phyloP scores from a whole-genome alignment of 2,888 invertebrate species.

The Alloscopus bannaensis region DNA sequence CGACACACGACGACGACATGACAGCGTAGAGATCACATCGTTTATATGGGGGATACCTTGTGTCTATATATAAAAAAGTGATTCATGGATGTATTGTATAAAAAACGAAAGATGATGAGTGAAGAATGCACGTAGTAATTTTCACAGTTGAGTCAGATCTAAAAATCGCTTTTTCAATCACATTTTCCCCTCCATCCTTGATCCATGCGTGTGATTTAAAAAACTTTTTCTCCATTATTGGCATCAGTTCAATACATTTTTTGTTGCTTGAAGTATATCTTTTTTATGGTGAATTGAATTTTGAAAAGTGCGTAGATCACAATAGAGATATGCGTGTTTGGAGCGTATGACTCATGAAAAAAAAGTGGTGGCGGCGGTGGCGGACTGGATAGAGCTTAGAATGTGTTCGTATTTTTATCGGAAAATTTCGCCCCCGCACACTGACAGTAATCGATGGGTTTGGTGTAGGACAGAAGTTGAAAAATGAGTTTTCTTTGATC shows the following conservation, averaged over 20 bases:
- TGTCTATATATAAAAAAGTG: conserved; percentile 34
- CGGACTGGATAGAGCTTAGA: conserved; percentile 16
- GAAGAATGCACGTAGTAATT: conserved; percentile 15
- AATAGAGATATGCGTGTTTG: conserved; percentile 14
- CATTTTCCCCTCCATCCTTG: neutral
- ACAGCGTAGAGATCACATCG: neutral
- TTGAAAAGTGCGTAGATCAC: no score
- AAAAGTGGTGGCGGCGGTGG: neutral
- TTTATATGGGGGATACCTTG: neutral
- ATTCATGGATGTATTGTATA: conserved; percentile 26
- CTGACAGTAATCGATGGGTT: conserved; percentile 73
- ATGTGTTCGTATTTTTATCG: conserved; percentile 38
- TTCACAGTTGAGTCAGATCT: conserved; percentile 34
- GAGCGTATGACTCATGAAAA: conserved; percentile 13
- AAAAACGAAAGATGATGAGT: neutral
- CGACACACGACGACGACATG: conserved; percentile 56
- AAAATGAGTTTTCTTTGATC: conserved; percentile 67
- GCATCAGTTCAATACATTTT: neutral
- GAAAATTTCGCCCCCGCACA: conserved; percentile 71
- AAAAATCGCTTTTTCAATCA: conserved; percentile 26
- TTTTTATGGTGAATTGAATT: conserved; percentile 20
- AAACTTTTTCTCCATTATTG: conserved; percentile 19
- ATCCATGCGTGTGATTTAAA: conserved; percentile 42
- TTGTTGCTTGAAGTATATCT: conserved; percentile 5
- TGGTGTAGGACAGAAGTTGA: conserved; percentile 63